These are phyloP conservation scores for Cygnus atratus DNA, from an alignment of 2,113 vertebrate genomes.

Conservation along the genomic window DNA sequence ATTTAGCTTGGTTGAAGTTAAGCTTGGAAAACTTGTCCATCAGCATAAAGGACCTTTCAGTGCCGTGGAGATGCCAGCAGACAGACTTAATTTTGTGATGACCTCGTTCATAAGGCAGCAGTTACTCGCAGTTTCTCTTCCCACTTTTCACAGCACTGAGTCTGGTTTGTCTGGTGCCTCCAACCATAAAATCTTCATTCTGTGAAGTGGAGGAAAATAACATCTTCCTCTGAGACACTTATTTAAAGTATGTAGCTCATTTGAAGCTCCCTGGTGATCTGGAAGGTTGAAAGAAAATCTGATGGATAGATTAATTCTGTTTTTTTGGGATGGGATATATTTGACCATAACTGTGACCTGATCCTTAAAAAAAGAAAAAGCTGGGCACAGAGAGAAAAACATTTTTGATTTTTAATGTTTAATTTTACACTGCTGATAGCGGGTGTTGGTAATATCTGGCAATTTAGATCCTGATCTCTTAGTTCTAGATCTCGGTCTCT, in stretches of 20 bases:
- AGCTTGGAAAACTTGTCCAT: background rate
- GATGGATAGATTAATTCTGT: background rate
- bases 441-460: background rate
- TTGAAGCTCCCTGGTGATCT: background rate
- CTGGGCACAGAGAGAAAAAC: background rate
- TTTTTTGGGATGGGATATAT: background rate
- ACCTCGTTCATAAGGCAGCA: background rate
- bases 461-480: background rate
- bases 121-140: background rate
- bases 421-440: background rate
- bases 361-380: background rate
- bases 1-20: background rate
- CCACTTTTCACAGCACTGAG: background rate
- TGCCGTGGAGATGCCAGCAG: background rate
- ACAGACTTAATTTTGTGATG: background rate
- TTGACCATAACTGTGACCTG: background rate
- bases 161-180: background rate
- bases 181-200: background rate
- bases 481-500: too few species aligned
- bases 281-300: constrained; percentile 8
- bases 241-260: background rate
- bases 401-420: background rate
- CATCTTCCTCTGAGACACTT: background rate
- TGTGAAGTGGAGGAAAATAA: background rate
- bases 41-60: background rate